Base-by-base conservation (phyloP, 2,797 vertebrate species). In the Rhynchonycteris naso region DNA sequence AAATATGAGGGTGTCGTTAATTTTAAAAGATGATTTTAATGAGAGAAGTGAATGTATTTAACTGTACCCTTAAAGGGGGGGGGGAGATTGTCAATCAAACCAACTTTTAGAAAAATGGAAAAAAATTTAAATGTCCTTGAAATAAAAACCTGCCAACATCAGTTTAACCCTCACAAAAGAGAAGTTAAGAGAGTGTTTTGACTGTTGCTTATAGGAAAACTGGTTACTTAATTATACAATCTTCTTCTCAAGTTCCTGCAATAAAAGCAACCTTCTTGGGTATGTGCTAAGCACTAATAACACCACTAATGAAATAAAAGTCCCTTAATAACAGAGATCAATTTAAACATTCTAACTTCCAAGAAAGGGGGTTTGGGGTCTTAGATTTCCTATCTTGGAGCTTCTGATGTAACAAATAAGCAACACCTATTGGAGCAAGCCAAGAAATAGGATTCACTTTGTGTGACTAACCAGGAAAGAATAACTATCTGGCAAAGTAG, bases 221-320 rank as follows among this genome's bases (percentile, higher is more conserved):
- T 59, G 26, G 52, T 52, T 87, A 81, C 56, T 92, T 93, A 54
- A 81, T 38, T 91, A 74, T 18, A 66, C 6, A 71, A 68, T 56
- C 69, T 52, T 78, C 72, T 93, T 95, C 52, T 87, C 82, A 66
- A 22, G 66, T n/a, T 94, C 58, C 88, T 79, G 16, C 24, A 93
- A 47, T 54, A 94, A 96, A 96, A 35, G 4, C 63, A 94, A 28
- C 11, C 76, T 86, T 88, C 21, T 26, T 52, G 22, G n/a, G 28
- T 50, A 69, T 66, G 26, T 33, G 7, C 66, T 82, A 71, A 79
- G 65, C 43, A 63, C 35, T 83, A 91, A 90, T 26, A 95, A 28
- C 26, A 85, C 28, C 47, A 65, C 35, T 88, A 72, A 54, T 18
- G 43, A 96, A 95, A 91, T 87, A 93, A 95, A 94, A 82, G 54